Percentiles rank a stretch among this genome's conserved stretches.
Conservation (phyloP, 2,113 vertebrate genomes). For the Pampusana beccarii region DNA sequence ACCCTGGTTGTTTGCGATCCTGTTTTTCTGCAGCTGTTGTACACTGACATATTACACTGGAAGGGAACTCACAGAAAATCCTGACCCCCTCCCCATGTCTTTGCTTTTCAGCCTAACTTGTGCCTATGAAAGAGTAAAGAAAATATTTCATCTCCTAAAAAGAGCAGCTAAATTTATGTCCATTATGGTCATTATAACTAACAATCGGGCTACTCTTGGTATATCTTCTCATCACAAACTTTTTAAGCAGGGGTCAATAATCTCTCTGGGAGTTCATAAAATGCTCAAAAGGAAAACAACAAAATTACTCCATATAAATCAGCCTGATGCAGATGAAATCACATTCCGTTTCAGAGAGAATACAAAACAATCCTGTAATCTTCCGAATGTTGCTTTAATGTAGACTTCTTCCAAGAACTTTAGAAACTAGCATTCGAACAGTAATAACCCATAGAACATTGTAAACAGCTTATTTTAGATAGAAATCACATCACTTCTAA, state of each 20-base stretch:
- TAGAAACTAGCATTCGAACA: conserved; percentile 17
- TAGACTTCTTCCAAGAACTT: conserved; percentile 48
- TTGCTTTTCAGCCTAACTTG: not conserved
- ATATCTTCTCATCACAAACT: not conserved
- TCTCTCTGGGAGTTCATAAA: conserved; percentile 19
- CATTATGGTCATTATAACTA: not conserved
- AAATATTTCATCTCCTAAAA: not conserved
- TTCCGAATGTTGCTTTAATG: conserved; percentile 49
- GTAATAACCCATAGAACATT: conserved; percentile 25
- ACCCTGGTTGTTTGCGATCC: not conserved
- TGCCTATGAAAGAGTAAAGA: not conserved
- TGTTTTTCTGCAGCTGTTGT: not conserved
- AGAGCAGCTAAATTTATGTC: not conserved
- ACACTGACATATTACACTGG: not conserved
- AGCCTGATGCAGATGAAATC: conserved; percentile 52
- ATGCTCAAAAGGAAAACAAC: conserved; percentile 32
- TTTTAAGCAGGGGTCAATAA: conserved; percentile 8
- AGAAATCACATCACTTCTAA: conserved; percentile 55
- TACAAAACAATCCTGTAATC: conserved; percentile 59
- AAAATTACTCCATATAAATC: conserved; percentile 44
- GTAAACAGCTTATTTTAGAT: conserved; percentile 64
- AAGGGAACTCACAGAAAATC: not conserved
- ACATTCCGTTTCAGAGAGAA: conserved; percentile 44
- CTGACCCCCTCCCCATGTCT: not conserved
- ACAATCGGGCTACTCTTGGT: not conserved